These are phyloP conservation scores for Helleia helle DNA, from an alignment of 2,888 invertebrate species.

Conservation along the genomic window DNA sequence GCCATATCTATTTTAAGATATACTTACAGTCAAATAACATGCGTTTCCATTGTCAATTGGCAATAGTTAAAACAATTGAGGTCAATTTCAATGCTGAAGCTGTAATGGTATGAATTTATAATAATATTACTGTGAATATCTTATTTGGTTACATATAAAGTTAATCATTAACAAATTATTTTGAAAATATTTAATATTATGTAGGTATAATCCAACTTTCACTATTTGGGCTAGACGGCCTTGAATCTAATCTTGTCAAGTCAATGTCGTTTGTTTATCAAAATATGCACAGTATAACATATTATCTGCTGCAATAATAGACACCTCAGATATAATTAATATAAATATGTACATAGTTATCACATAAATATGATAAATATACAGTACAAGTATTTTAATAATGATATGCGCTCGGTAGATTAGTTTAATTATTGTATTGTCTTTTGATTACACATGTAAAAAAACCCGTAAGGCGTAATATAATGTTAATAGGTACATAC, in stretches of 20 bases:
- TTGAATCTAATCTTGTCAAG: slow-evolving; percentile 70
- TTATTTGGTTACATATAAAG: background rate
- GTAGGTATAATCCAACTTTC: slow-evolving; percentile 57
- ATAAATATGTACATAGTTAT: too few relatives aligned
- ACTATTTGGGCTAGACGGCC: slow-evolving; percentile 57
- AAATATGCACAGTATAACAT: slow-evolving; percentile 27
- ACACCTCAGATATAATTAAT: too few relatives aligned
- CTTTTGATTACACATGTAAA: too few relatives aligned
- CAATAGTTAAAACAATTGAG: slow-evolving; percentile 21
- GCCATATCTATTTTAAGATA: slow-evolving; percentile 15
- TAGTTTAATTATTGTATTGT: too few relatives aligned
- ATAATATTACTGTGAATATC: background rate
- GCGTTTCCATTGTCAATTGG: slow-evolving; percentile 21
- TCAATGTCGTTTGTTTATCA: slow-evolving; percentile 64
- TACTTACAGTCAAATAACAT: slow-evolving; percentile 14
- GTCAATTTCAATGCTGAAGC: slow-evolving; percentile 33
- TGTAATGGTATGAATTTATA: slow-evolving; percentile 31
- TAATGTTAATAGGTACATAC: too few relatives aligned
- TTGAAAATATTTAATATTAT: background rate
- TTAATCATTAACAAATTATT: background rate
- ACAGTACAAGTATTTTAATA: too few relatives aligned
- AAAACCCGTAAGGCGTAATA: too few relatives aligned
- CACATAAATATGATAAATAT: too few relatives aligned
- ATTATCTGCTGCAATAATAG: too few relatives aligned
- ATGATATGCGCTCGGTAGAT: too few relatives aligned